A percentile compares a stretch with the other conserved stretches of the same genome.
phyloP scores from a whole-genome alignment of 2,888 invertebrate species.

The Ashinkailepas kermadecensis region DNA sequence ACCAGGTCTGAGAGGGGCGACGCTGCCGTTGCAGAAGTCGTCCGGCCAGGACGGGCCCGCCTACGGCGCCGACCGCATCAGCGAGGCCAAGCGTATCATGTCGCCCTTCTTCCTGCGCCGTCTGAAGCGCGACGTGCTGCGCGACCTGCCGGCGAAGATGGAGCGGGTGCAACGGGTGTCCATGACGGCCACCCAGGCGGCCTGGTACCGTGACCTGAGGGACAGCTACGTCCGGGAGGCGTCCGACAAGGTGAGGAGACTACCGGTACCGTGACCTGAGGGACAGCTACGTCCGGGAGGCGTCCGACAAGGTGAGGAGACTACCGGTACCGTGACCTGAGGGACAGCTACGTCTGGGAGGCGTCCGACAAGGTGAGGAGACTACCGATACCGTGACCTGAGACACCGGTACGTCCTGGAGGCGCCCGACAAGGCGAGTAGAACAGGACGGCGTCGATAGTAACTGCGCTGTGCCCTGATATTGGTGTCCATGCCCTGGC shows the following conservation, averaged over 20 bases:
- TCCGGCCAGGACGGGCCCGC: conserved; percentile 53
- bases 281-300: no score
- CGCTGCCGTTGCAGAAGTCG: neutral
- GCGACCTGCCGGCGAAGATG: conserved; percentile 25
- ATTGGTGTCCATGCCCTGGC: no score
- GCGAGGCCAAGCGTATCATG: conserved; percentile 90
- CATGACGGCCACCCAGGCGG: conserved; percentile 21
- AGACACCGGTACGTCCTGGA: conserved; percentile 27
- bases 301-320: conserved; percentile 13
- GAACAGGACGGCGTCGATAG: neutral
- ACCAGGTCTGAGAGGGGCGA: no score
- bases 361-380: conserved; percentile 21
- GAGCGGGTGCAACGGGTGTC: conserved; percentile 9
- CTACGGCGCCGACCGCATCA: conserved; percentile 85
- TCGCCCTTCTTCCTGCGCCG: conserved; percentile 87
- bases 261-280: conserved; percentile 23
- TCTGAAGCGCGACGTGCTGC: conserved; percentile 73
- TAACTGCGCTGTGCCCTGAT: no score
- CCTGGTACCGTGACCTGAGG: neutral
- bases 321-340: conserved; percentile 26
- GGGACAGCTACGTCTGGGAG: conserved; percentile 28
- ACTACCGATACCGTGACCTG: conserved; percentile 21
- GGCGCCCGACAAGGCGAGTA: conserved; percentile 12
- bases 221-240: neutral
- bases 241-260: neutral